phyloP scores from a whole-genome alignment of 1,140 invertebrate genomes.

The Streblospio benedicti region DNA sequence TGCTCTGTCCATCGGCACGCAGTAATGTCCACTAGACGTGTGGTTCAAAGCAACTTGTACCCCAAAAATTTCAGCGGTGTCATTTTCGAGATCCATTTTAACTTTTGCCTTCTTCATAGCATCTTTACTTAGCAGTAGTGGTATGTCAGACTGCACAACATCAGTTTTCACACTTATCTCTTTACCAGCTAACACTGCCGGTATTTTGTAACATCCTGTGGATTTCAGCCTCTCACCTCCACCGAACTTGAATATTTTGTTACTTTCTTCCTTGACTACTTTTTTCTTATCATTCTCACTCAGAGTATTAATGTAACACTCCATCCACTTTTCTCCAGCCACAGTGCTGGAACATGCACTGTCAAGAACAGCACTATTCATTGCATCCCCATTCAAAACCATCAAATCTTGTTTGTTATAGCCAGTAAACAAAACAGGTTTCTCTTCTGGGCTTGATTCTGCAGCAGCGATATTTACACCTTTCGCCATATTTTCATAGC shows the following conservation, averaged over 20 bases:
- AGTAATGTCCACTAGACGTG: conserved; percentile 21
- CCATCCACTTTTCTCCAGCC: conserved; percentile 19
- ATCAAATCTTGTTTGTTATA: too few relatives aligned
- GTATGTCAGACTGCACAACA: too few relatives aligned
- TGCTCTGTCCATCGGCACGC: conserved; percentile 14
- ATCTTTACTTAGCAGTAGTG: conserved; percentile 14
- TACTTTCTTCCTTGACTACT: conserved; percentile 1
- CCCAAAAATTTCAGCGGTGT: conserved; percentile 15
- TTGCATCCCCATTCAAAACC: conserved; percentile 16
- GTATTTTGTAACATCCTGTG: conserved; percentile 4
- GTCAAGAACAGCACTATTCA: conserved; percentile 20
- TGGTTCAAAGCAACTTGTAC: conserved; percentile 16
- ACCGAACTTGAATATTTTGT: conserved; percentile 21
- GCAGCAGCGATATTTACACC: not conserved
- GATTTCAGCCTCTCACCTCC: conserved; percentile 17
- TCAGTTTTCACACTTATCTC: conserved; percentile 13
- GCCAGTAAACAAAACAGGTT: too few relatives aligned
- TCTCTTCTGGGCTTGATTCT: too few relatives aligned
- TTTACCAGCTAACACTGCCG: conserved; percentile 15
- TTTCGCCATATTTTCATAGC: conserved; percentile 23
- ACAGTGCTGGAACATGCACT: conserved; percentile 21
- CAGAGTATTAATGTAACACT: conserved; percentile 14
- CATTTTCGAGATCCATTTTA: conserved; percentile 22
- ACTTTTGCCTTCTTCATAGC: conserved; percentile 17
- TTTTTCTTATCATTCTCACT: not conserved